These are phyloP conservation scores for Hexactinellida sp. DNA, from an alignment of 37 sponge, comb jelly and placozoan genomes.

Conservation along the genomic window DNA sequence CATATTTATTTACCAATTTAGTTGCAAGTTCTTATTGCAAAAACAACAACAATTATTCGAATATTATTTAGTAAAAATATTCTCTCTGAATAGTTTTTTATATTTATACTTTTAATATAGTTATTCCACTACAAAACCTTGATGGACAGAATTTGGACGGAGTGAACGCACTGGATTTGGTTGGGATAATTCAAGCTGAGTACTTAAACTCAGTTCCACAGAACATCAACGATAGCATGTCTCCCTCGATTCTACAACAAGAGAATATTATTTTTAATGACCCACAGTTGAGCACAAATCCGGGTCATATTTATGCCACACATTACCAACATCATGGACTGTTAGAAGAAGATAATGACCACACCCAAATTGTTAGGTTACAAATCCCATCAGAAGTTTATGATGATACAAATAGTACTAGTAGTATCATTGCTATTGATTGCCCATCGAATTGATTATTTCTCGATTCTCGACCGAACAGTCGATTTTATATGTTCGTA, in stretches of 20 bases:
- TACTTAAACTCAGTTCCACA: background rate
- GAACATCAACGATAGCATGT: background rate
- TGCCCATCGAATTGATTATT: background rate
- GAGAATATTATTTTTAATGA: background rate
- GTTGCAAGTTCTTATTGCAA: no score
- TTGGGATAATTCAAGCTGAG: background rate
- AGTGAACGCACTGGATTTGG: background rate
- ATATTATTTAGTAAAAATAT: no score
- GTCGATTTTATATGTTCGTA: background rate
- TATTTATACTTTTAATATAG: no score
- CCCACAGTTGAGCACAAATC: background rate
- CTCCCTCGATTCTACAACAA: background rate
- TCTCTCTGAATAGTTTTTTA: no score
- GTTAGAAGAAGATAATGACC: background rate
- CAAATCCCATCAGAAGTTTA: background rate
- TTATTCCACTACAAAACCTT: background rate
- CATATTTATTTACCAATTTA: no score
- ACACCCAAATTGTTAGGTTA: background rate
- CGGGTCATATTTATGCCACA: background rate
- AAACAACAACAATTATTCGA: no score
- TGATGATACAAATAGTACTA: background rate
- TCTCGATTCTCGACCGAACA: no score
- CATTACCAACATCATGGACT: background rate
- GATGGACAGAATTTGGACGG: background rate
- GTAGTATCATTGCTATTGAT: background rate